Evolutionary conservation across 2,888 invertebrate species (phyloP), one percentile per base, ranked within the genome.

Genomic region (Schizotus pectinicornis): DNA sequence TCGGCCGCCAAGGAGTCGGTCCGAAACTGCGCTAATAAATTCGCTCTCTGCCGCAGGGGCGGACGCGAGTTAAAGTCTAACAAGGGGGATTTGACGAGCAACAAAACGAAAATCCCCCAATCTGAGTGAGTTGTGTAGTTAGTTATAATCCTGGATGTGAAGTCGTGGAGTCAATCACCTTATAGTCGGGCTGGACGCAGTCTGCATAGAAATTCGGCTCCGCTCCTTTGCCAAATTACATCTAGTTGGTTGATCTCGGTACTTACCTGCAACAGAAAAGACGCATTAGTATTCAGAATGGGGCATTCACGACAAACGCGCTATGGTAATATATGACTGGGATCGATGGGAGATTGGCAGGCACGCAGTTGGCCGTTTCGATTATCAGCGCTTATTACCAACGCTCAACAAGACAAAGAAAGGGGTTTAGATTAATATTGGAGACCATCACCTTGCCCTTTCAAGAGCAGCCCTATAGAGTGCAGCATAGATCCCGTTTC

Each of bases 111-210:
- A 42, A 37, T 30, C 43, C 36, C 32, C 45, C 30, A 52, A 45
- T 43, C 22, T 22, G 22, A 22, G 22, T 22, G 22, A 22, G 22
- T 22, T 52, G 43, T 43, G 38, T 13, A n/a, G 48, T 35, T 37
- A 8, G 22, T 7, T 45, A 38, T 45, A 53, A 53, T 53, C 53
- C 53, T 32, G 53, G 53, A 38, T 46, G 48, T 56, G 62, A 22
- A 22, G 22, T 56, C 55, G 47, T 43, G 57, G 56, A 67, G 67
- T 67, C 68, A 67, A 67, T 67, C 68, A 68, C 66, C 66, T 64
- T 59, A 59, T 51, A 60, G 57, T 48, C 48, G 56, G 61, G 61
- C 22, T 61, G 58, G 53, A 67, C 67, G 62, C 63, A 57, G 67
- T 67, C 67, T 67, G 68, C 69, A 69, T 69, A 63, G 59, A 64